Percentiles rank a stretch among this genome's conserved stretches.
These are phyloP conservation scores for Cryptus viduatorius DNA, from an alignment of 2,888 invertebrate species.

Conservation along the genomic window DNA sequence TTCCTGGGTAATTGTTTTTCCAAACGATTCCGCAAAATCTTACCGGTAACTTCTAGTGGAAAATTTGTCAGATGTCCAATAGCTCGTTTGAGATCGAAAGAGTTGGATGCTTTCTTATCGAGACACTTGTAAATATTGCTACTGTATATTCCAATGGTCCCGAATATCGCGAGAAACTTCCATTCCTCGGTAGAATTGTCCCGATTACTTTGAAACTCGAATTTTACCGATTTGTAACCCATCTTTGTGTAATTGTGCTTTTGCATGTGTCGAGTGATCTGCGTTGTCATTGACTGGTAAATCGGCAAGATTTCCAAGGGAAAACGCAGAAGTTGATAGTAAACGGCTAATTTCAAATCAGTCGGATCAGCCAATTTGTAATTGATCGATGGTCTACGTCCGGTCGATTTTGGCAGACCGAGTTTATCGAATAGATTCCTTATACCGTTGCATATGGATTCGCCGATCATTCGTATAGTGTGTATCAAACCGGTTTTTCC, in stretches of 20 bases:
- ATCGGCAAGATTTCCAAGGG: slow-evolving; percentile 51
- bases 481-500: not conserved
- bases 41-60: slow-evolving; percentile 44
- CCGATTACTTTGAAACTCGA: not conserved
- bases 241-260: slow-evolving; percentile 50
- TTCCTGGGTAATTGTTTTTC: slow-evolving; percentile 36
- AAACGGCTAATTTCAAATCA: slow-evolving; percentile 30
- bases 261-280: not conserved
- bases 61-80: slow-evolving; percentile 61
- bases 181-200: not conserved
- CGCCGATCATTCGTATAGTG: slow-evolving; percentile 41
- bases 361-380: not conserved
- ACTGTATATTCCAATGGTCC: slow-evolving; percentile 7
- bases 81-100: slow-evolving; percentile 55
- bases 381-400: not conserved
- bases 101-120: not conserved
- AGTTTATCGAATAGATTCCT: slow-evolving; percentile 22
- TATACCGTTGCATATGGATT: slow-evolving; percentile 39
- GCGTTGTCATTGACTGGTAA: not conserved
- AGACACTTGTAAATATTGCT: slow-evolving; percentile 43
- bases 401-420: not conserved
- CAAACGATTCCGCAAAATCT: slow-evolving; percentile 52
- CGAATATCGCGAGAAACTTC: slow-evolving; percentile 16
- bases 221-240: slow-evolving; percentile 55
- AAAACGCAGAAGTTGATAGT: slow-evolving; percentile 56